These are phyloP conservation scores for Darevskia mixta DNA, from an alignment of 2,797 vertebrate genomes.

Conservation along the genomic window DNA sequence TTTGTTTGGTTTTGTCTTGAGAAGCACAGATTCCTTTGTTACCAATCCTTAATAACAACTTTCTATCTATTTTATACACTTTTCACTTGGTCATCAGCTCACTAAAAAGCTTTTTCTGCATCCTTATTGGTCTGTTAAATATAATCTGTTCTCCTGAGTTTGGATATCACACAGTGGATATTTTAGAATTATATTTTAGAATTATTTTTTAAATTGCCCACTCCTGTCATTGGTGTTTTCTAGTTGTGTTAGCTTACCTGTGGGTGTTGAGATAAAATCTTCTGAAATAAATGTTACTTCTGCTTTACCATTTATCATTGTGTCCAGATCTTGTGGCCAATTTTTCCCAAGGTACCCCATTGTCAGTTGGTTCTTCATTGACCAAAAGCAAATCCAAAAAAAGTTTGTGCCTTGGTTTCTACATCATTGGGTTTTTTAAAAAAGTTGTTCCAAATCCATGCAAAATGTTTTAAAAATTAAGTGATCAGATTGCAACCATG, in stretches of 20 bases:
- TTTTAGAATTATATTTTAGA: not conserved
- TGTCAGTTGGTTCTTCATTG: not conserved
- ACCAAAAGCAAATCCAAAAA: not conserved
- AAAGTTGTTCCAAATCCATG: not conserved
- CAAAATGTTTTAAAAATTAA: not conserved
- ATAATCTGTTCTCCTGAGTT: not conserved
- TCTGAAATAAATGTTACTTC: not conserved
- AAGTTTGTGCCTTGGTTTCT: not conserved
- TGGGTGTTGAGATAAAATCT: not conserved
- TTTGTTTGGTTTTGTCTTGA: not conserved
- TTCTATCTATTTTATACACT: not conserved
- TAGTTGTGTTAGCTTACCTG: not conserved
- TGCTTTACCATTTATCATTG: not conserved
- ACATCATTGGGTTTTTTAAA: not conserved
- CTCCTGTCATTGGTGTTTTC: not conserved
- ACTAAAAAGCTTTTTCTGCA: not conserved
- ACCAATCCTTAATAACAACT: not conserved
- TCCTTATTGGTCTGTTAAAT: not conserved
- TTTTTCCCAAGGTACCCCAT: not conserved
- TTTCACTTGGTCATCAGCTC: not conserved
- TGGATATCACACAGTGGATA: not conserved
- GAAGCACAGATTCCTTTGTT: not conserved
- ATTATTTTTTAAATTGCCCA: not conserved
- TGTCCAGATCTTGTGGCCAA: not conserved
- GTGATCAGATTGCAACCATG: not conserved